A percentile compares a stretch with the other conserved stretches of the same genome.
Conservation (phyloP, 1,140 invertebrate genomes). For the Agrypnia vestita region DNA sequence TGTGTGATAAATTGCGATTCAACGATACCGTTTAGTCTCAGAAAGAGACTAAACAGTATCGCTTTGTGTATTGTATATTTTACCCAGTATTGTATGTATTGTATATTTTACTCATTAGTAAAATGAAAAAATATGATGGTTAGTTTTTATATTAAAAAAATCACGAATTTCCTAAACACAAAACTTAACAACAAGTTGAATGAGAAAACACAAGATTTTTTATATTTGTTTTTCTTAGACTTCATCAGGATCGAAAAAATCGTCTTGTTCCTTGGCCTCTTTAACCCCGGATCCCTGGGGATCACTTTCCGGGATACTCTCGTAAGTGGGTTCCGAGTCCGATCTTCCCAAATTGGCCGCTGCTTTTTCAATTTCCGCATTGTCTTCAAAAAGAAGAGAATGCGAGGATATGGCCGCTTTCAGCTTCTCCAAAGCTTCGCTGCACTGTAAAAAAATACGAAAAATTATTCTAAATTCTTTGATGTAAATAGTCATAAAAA, state of each 20-base stretch:
- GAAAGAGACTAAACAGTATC: too few species aligned
- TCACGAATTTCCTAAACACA: too few species aligned
- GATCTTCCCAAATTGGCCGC: not conserved
- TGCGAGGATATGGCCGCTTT: not conserved
- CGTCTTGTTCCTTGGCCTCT: not conserved
- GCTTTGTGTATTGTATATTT: too few species aligned
- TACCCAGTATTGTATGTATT: too few species aligned
- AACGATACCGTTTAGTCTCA: too few species aligned
- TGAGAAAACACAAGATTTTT: not conserved
- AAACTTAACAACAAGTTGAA: not conserved
- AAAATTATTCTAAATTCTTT: too few species aligned
- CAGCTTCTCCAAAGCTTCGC: not conserved
- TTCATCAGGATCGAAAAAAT: constrained; percentile 21
- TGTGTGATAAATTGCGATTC: too few species aligned
- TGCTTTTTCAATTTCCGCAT: not conserved
- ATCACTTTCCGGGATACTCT: constrained; percentile 2
- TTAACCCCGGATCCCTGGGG: not conserved
- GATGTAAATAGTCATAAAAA: too few species aligned
- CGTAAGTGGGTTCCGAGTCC: constrained; percentile 4
- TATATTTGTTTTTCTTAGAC: not conserved
- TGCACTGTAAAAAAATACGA: constrained; percentile 5
- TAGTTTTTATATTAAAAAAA: too few species aligned
- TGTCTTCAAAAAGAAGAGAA: not conserved
- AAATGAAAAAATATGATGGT: too few species aligned
- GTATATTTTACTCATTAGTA: too few species aligned